These are phyloP conservation scores for Lasiurus cinereus DNA, from an alignment of 2,113 vertebrate genomes.

Conservation along the genomic window DNA sequence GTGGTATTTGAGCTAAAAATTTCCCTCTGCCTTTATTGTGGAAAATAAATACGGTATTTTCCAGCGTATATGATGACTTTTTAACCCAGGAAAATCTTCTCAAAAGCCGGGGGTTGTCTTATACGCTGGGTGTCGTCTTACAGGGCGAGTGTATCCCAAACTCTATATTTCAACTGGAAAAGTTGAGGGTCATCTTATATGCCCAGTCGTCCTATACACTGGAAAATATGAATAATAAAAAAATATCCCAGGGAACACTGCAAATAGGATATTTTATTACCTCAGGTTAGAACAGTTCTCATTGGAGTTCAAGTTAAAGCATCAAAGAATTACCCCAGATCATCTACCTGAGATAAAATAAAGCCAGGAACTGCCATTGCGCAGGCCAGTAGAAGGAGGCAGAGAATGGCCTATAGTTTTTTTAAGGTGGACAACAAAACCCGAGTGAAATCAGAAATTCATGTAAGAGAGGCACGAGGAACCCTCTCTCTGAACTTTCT, in stretches of 20 bases:
- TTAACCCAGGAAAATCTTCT: too few relatives aligned
- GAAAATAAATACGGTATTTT: constrained; percentile 32
- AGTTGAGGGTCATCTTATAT: too few relatives aligned
- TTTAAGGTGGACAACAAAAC: too few relatives aligned
- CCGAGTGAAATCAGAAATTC: neutral
- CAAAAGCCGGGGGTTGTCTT: too few relatives aligned
- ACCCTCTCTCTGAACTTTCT: neutral
- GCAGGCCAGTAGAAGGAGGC: neutral
- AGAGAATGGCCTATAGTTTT: neutral
- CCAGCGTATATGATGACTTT: too few relatives aligned
- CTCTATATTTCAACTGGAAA: too few relatives aligned
- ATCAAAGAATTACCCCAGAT: neutral
- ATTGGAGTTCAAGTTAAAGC: neutral
- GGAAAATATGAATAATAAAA: too few relatives aligned
- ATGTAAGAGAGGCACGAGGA: fast-evolving
- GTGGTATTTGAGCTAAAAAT: neutral
- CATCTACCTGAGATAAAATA: neutral
- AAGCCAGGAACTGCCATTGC: neutral
- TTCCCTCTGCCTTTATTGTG: neutral
- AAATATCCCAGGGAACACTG: too few relatives aligned
- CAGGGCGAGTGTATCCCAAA: too few relatives aligned
- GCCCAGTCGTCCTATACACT: too few relatives aligned
- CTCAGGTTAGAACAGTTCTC: neutral
- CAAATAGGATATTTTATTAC: constrained; percentile 38
- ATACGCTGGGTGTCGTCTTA: too few relatives aligned